Evolutionary conservation across 2,113 vertebrate species (phyloP).

Genomic region (Natator depressus): DNA sequence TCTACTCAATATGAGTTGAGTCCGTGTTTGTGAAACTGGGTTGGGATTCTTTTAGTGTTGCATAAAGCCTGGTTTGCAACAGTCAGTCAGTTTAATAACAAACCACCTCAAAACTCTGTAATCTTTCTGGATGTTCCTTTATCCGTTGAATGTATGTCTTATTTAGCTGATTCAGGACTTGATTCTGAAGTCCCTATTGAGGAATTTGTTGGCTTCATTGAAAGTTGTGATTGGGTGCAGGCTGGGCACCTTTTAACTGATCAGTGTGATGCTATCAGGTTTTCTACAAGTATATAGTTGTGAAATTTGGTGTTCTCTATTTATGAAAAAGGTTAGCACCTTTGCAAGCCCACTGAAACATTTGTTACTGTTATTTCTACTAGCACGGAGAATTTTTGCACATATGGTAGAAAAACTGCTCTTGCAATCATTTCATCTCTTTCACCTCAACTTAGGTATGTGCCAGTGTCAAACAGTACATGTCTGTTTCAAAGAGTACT

Average conservation of each 20-base stretch:
- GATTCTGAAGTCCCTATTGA: neutral
- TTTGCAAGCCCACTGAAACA: neutral
- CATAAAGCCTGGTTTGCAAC: neutral
- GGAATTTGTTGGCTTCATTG: neutral
- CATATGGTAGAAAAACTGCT: neutral
- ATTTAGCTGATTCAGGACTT: neutral
- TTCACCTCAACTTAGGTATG: neutral
- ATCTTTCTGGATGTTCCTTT: neutral
- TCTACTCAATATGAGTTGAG: neutral
- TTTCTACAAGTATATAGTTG: neutral
- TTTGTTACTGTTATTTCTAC: neutral
- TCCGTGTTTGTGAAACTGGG: neutral
- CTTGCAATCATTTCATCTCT: neutral
- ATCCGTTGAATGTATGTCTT: neutral
- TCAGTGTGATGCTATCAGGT: neutral
- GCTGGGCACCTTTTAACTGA: neutral
- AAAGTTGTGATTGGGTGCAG: neutral
- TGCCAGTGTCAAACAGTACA: neutral
- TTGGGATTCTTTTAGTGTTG: neutral
- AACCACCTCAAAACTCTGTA: neutral
- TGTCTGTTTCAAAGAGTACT: neutral
- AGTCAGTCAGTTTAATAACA: neutral
- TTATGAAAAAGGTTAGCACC: neutral
- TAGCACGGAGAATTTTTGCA: neutral
- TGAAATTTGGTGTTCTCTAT: neutral